A percentile compares a stretch with the other conserved stretches of the same genome.
These are phyloP conservation scores for Diloba caeruleocephala DNA, from an alignment of 2,888 invertebrate species.

Conservation along the genomic window DNA sequence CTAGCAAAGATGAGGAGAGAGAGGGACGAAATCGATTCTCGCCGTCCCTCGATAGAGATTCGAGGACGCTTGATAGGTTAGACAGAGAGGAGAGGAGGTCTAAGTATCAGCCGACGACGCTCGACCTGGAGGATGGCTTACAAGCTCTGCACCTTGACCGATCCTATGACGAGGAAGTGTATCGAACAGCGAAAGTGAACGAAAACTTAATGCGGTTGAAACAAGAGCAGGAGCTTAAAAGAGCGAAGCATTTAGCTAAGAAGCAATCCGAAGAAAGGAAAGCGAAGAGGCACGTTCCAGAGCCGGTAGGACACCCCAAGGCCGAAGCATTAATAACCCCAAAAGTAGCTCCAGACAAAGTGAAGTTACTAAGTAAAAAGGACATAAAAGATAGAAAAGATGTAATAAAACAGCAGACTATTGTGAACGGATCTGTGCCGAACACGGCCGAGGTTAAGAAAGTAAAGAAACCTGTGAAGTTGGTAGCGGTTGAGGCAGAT, in stretches of 20 bases:
- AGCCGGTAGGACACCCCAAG: conserved; percentile 77
- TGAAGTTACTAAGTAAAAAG: conserved; percentile 78
- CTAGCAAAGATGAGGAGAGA: conserved; percentile 91
- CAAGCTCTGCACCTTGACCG: conserved; percentile 86
- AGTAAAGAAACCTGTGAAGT: conserved; percentile 73
- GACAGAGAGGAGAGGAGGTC: conserved; percentile 80
- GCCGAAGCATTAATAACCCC: conserved; percentile 75
- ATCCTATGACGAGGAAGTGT: conserved; percentile 79
- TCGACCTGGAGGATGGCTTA: conserved; percentile 89
- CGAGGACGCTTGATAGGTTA: conserved; percentile 80
- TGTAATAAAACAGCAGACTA: conserved; percentile 76
- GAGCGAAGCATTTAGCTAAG: conserved; percentile 73
- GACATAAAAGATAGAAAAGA: conserved; percentile 82
- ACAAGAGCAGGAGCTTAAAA: conserved; percentile 79
- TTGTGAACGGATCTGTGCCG: conserved; percentile 68
- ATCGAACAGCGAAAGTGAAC: conserved; percentile 82
- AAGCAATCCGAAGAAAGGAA: conserved; percentile 74
- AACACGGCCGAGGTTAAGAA: conserved; percentile 73
- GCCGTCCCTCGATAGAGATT: conserved; percentile 82
- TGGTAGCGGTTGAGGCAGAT: conserved; percentile 71
- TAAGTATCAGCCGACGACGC: conserved; percentile 85
- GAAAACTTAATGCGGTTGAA: conserved; percentile 84
- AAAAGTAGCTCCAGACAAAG: conserved; percentile 81
- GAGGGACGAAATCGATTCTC: conserved; percentile 92
- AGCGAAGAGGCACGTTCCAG: conserved; percentile 69